Evolutionary conservation across 2,888 invertebrate genomes (phyloP), one percentile per base, ranked within the genome.

Genomic region (Prenolepis imparis): DNA sequence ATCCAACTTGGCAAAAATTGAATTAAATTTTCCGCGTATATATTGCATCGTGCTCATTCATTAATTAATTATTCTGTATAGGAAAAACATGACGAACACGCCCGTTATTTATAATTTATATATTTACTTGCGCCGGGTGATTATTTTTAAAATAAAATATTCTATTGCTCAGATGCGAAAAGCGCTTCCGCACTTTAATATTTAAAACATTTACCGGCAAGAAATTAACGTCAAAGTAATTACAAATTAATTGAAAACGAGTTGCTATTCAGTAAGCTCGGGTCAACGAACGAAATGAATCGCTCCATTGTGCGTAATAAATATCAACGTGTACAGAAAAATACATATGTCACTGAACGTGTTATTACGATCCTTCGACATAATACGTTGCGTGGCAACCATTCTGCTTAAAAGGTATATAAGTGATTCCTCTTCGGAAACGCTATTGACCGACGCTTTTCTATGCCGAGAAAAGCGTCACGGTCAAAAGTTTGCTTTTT

Each of bases 401-500:
- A 63, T 70, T 70, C 15, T 61, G 36, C 21, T 68, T 44, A 80
- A 80, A 36, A 44, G 15, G 9, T 24, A 48, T 64, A 67, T 28
- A 77, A 78, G n/a, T 32, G 57, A 28, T 57, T 21, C 4, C 15
- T 9, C 12, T 70, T 78, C 21, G 24, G 21, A 12, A 72, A 44
- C 44, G 36, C n/a, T 44, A 57, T 41, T 48, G 59, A 59, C 21
- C 44, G 32, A 21, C 24, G 59, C 21, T 72, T 44, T 80, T 44
- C 59, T 36, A 59, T 24, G 39, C 18, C 6, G 24, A 15, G 32
- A 73, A 70, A 52, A 72, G 48, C 66, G 21, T 70, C 32, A 64
- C 48, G 77, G 55, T 67, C 52, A 66, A 84, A 82, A 74, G 84
- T 84, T 82, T 84, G 82, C 67, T 84, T 74, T 84, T 82, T 82